Percentiles rank a stretch among this genome's conserved stretches.
Conservation (phyloP, 2,888 invertebrate genomes). For the Scaptomyza cyrtandrae region DNA sequence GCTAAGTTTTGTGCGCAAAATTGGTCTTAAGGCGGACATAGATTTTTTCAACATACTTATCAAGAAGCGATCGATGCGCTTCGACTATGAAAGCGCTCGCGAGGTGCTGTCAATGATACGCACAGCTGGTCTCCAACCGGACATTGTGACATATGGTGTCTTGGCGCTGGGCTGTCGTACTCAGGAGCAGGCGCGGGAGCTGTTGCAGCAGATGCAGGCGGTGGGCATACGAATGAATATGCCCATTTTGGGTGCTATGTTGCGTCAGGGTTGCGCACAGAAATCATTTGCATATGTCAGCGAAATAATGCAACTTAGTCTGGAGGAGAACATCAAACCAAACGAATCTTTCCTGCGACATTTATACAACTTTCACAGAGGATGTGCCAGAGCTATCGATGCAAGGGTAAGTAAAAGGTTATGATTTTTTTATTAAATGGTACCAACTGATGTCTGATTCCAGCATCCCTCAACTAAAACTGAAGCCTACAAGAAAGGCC, state of each 20-base stretch:
- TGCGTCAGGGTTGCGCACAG: conserved; percentile 87
- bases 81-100: conserved; percentile 89
- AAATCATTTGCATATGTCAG: conserved; percentile 88
- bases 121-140: conserved; percentile 87
- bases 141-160: conserved; percentile 94
- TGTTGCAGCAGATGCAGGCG: conserved; percentile 89
- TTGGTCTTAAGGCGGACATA: conserved; percentile 89
- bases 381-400: conserved; percentile 86
- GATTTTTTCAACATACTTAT: conserved; percentile 95
- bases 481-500: conserved; percentile 82
- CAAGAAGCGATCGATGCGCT: conserved; percentile 90
- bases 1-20: conserved; percentile 87
- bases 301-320: conserved; percentile 88
- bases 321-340: conserved; percentile 87
- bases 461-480: conserved; percentile 83
- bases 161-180: conserved; percentile 91
- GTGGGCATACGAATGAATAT: conserved; percentile 89
- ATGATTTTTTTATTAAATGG: not conserved
- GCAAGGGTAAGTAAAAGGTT: conserved; percentile 83
- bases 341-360: conserved; percentile 87
- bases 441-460: conserved; percentile 32
- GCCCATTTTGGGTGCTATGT: conserved; percentile 90
- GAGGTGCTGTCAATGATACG: conserved; percentile 87
- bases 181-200: conserved; percentile 87
- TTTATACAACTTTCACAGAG: conserved; percentile 87